Evolutionary conservation across 2,113 vertebrate genomes (phyloP), one percentile per base, ranked within the genome.

Genomic region (Edolisoma coerulescens): DNA sequence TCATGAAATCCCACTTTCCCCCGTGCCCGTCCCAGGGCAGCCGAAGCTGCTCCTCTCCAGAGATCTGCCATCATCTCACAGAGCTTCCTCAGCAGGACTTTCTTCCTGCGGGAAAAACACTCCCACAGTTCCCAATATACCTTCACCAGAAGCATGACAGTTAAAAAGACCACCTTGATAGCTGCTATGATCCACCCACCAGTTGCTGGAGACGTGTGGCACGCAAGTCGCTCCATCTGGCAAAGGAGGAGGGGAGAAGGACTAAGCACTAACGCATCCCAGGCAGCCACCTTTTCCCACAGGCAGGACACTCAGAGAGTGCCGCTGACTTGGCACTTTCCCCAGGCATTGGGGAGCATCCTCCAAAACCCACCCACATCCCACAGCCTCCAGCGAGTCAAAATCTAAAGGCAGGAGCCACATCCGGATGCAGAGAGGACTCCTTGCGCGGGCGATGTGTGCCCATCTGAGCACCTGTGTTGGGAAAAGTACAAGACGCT

Each of bases 101-200:
- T 90, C 44, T 86, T 39, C 30, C 60, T 37, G 76, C 39, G 14
- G 93, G 69, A 71, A 87, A 75, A 91, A 63, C 90, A 76, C 93
- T 90, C 88, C 93, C 92, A 80, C 83, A 44, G 83, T 56, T 94
- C 93, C 93, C 44, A 83, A 91, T 59, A 93, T 81, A 84, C 87
- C 75, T 91, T 83, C 89, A 15, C 89, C 63, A 69, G 42, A 59
- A 73, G 50, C 44, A 3, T 6, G 91, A 89, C 85, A 84, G 92
- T 86, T 92, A 53, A 67, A 63, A 74, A 84, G 92, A 86, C 90
- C 90, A 94, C 95, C 96, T 95, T 69, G 88, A 84, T 63, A 84
- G 83, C 93, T 84, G 88, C 92, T 93, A 37, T 56, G 88, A 95
- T 95, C 93, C 95, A 95, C 95, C 96, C 90, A 89, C 95, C 57